These are phyloP conservation scores for Pocillopora grandis DNA, from an alignment of 92 coral and sea anemone genomes.

Conservation along the genomic window DNA sequence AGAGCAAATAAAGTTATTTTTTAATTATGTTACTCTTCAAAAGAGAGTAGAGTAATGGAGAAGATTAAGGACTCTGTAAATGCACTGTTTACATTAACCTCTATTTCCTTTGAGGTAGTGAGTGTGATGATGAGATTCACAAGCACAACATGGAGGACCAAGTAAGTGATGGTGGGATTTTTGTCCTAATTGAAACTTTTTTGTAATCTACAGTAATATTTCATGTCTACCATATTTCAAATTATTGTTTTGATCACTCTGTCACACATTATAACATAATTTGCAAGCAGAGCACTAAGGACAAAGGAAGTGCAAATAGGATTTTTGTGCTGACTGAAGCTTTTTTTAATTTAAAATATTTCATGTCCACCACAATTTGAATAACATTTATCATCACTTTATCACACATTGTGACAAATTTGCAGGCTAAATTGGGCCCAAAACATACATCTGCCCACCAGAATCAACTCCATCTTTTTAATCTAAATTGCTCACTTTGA, in stretches of 20 bases:
- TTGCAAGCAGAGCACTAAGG: too few relatives aligned
- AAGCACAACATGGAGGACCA: too few relatives aligned
- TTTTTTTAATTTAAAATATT: not conserved
- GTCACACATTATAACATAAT: not conserved
- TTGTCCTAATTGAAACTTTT: not conserved
- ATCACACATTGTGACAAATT: not conserved
- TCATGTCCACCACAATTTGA: not conserved
- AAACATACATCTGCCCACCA: too few relatives aligned
- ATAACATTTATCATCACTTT: not conserved
- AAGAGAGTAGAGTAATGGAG: not conserved
- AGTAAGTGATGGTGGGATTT: not conserved
- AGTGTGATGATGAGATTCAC: too few relatives aligned
- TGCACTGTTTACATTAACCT: not conserved
- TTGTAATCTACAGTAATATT: not conserved
- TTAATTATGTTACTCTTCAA: not conserved
- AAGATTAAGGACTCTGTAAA: not conserved
- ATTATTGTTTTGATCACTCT: not conserved
- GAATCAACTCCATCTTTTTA: too few relatives aligned
- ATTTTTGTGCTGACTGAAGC: too few relatives aligned
- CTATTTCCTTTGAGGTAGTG: too few relatives aligned
- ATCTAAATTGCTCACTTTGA: too few relatives aligned
- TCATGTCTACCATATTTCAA: not conserved
- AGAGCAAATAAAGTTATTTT: not conserved
- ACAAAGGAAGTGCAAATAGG: not conserved
- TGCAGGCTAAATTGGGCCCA: too few relatives aligned